A percentile compares a stretch with the other conserved stretches of the same genome.
Conservation (phyloP, 1,140 invertebrate genomes). For the Cardiocondyla obscurior region DNA sequence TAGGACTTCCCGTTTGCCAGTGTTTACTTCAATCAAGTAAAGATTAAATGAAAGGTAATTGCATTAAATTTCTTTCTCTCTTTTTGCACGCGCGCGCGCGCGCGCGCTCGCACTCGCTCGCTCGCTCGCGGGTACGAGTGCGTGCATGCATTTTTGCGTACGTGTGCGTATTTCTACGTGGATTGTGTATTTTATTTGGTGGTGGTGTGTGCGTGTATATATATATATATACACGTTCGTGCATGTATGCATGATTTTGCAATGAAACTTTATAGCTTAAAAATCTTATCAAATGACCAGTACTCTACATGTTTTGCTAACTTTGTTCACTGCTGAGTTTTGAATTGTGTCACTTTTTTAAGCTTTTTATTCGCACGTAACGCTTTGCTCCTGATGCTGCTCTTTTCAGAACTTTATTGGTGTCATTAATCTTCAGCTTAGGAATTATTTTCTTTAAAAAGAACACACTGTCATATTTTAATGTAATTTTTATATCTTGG, state of each 20-base stretch:
- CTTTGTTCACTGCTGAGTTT: neutral
- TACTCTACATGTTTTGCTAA: neutral
- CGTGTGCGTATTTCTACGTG: too few species aligned
- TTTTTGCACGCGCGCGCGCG: too few species aligned
- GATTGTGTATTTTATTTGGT: too few species aligned
- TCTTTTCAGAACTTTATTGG: neutral
- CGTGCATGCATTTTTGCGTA: too few species aligned
- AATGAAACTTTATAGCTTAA: neutral
- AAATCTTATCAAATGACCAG: neutral
- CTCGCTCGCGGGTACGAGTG: too few species aligned
- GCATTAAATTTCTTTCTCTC: too few species aligned
- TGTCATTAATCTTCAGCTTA: too few species aligned
- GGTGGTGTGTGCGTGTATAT: too few species aligned
- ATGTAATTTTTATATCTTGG: neutral
- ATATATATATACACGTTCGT: too few species aligned
- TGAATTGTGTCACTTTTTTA: neutral
- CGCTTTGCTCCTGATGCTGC: neutral
- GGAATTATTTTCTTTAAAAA: too few species aligned
- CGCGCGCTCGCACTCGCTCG: too few species aligned
- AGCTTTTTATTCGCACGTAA: neutral
- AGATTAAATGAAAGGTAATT: slow-evolving; percentile 77
- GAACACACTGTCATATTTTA: too few species aligned
- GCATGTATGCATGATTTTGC: neutral
- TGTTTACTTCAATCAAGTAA: slow-evolving; percentile 39
- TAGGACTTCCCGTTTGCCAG: slow-evolving; percentile 36